Base-by-base conservation (phyloP, 2,888 invertebrate genomes). In the Lepeophtheirus nordmannii region DNA sequence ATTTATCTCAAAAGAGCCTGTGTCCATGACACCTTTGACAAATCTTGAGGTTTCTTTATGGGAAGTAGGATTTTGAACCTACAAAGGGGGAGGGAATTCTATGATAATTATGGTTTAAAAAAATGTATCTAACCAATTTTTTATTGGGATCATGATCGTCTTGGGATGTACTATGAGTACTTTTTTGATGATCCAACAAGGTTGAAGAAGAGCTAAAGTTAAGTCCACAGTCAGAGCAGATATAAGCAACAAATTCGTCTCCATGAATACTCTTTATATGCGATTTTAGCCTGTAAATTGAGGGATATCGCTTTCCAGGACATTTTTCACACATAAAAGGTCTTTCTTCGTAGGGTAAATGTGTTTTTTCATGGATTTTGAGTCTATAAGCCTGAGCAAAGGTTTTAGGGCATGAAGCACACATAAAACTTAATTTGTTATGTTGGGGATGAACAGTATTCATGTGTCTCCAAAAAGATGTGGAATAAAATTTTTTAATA, bases 381-480 rank as follows among this genome's bases (percentile, higher is more conserved):
- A 62, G 40, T 38, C 14, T 62, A 3, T 62, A 62, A 17, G 22
- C 56, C 20, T 56, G 56, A 22, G 64, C 12, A 20, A 64, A 64
- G 5, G 10, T n/a, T 53, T 56, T 64, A 23, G 22, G 23, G 22
- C 64, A 64, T 10, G 23, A 17, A 12, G 17, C 1, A 56, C 64
- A 64, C 11, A 11, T n/a, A 37, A 23, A 23, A 56, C 12, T 10
- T 14, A 64, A 37, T 23, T 46, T 64, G 23, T 64, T 37, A 17
- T n/a, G 10, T 41, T 23, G 22, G 8, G 64, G 20, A n/a, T 64
- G 64, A 46, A 64, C 64, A 8, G 56, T 56, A 14, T 12, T 23
- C 64, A 64, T 64, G 56, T 64, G 64, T 17, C 64, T n/a, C 23
- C 30, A 64, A 23, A 23, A 64, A 14, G 64, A 39, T 17, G 64